Conservation (phyloP, 1,140 invertebrate genomes). For the Drosophila paulistorum region DNA sequence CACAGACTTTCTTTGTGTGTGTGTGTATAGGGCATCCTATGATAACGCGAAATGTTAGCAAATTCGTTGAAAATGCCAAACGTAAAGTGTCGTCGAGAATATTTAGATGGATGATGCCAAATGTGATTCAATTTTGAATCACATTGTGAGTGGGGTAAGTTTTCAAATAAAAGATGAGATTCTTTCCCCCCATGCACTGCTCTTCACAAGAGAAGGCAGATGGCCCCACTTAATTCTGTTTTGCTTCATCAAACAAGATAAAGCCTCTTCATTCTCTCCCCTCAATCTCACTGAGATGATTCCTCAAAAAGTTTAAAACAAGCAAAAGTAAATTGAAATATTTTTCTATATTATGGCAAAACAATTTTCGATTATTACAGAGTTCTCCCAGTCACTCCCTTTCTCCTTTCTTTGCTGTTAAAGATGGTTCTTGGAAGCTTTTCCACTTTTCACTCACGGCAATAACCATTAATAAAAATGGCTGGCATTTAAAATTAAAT, state of each 20-base stretch:
- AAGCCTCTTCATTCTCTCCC: not conserved
- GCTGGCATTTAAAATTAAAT: constrained; percentile 79
- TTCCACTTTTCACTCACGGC: constrained; percentile 63
- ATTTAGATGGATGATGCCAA: constrained; percentile 51
- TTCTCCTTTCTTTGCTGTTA: not conserved
- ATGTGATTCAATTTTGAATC: constrained; percentile 47
- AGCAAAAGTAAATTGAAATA: constrained; percentile 6
- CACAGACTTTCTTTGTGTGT: not conserved
- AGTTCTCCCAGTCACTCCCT: not conserved
- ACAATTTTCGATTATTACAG: constrained; percentile 76
- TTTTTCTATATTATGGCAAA: constrained; percentile 45
- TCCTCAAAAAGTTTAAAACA: not conserved
- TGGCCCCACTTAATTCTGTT: constrained; percentile 35
- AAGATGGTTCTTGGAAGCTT: constrained; percentile 1
- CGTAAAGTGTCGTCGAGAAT: constrained; percentile 41
- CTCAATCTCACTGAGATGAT: not conserved
- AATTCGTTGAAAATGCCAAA: constrained; percentile 26
- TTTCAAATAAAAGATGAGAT: constrained; percentile 1
- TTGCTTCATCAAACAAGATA: constrained; percentile 34
- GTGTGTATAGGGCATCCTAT: constrained; percentile 3
- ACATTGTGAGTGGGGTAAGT: not conserved
- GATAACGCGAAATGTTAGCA: constrained; percentile 52
- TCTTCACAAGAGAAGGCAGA: not conserved
- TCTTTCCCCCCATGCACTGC: not conserved
- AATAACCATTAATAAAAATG: constrained; percentile 80